Base-by-base conservation (phyloP, 1,140 invertebrate species). In the Apis florea region DNA sequence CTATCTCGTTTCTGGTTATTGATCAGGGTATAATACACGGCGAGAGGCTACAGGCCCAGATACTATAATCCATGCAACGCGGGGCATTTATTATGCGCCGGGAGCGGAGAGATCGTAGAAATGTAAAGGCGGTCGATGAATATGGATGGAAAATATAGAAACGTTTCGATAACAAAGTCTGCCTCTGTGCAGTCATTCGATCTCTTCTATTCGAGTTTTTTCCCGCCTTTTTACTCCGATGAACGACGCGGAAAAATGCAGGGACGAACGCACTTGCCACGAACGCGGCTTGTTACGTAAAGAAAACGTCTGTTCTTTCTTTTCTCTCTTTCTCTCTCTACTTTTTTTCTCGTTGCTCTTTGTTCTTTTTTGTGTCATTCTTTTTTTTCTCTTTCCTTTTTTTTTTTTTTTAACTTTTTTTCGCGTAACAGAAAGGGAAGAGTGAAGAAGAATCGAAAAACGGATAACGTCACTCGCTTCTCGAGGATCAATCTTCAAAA, bases 91-190 rank as follows among this genome's bases (percentile, higher is more conserved):
- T 73, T 74, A 64, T 58, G 11, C 70, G 5, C 40, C 26, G 78
- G 17, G 24, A 24, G 15, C 8, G 6, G 31, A 59, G 21, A n/a
- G 54, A 58, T 58, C 61, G 24, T n/a, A 58, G 19, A 67, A 58
- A 68, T 75, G 63, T 81, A 58, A 75, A 75, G 63, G 31, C 47
- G n/a, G 53, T 24, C 54, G 72, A 81, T 81, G 63, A 81, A 81
- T 81, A 81, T 81, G 79, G 78, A 79, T 79, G 69, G 61, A 31
- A 68, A 58, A 81, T 58, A 75, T 68, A 68, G 51, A 64, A 58
- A 75, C 54, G 72, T 67, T 81, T 75, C 63, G 61, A 81, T 81
- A 81, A 75, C 71, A 81, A 66, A 75, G 61, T 81, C 63, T 75
- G 47, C 47, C 47, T 31, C 54, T 51, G 24, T 56, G 63, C 53